A percentile compares a stretch with the other conserved stretches of the same genome.
Conservation (phyloP, 2,888 invertebrate species). For the Cerceris ruficornis region DNA sequence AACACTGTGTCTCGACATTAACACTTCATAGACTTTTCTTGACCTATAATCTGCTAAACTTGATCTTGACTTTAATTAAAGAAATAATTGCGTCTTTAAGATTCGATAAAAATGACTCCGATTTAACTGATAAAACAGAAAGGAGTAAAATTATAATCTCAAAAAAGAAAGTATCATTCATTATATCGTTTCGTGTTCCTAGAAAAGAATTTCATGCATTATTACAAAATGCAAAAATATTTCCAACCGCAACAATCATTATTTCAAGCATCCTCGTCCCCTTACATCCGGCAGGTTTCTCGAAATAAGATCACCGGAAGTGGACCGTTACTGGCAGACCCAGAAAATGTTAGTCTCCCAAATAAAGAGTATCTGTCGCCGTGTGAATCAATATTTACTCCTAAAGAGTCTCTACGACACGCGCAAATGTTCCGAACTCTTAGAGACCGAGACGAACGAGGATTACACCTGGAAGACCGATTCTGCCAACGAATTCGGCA, state of each 20-base stretch:
- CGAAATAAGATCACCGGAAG: slow-evolving; percentile 83
- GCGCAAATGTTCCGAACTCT: slow-evolving; percentile 85
- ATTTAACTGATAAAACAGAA: too few relatives aligned
- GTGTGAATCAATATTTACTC: slow-evolving; percentile 87
- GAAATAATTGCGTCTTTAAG: too few relatives aligned
- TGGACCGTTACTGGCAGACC: slow-evolving; percentile 83
- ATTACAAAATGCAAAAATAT: too few relatives aligned
- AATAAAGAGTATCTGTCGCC: slow-evolving; percentile 85
- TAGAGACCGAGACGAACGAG: slow-evolving; percentile 86
- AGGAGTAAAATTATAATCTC: too few relatives aligned
- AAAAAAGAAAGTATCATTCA: too few relatives aligned
- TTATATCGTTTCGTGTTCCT: too few relatives aligned
- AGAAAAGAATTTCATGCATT: too few relatives aligned
- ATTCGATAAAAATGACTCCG: too few relatives aligned
- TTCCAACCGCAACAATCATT: not conserved
- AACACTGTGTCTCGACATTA: too few relatives aligned
- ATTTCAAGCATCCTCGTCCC: not conserved
- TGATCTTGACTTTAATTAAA: too few relatives aligned
- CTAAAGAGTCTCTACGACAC: slow-evolving; percentile 87
- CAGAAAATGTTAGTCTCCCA: slow-evolving; percentile 83
- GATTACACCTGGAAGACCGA: slow-evolving; percentile 78
- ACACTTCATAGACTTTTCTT: too few relatives aligned
- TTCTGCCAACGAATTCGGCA: slow-evolving; percentile 62
- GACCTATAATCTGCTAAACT: too few relatives aligned
- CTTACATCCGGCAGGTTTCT: slow-evolving; percentile 81